These are phyloP conservation scores for Chloroceryle aenea DNA, from an alignment of 2,113 vertebrate genomes.

Conservation along the genomic window DNA sequence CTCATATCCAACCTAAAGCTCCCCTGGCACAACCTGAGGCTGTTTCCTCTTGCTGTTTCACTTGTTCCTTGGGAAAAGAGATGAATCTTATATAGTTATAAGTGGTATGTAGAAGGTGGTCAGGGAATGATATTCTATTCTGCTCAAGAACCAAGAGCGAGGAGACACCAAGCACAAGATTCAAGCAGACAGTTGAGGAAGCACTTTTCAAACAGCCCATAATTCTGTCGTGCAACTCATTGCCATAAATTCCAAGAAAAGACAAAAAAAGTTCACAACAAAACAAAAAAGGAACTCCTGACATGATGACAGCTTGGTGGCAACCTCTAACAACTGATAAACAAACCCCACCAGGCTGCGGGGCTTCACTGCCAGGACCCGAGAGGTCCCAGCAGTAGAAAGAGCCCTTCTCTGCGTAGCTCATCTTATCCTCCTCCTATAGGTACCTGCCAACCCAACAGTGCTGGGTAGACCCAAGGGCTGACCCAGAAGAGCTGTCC, in stretches of 20 bases:
- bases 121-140: neutral
- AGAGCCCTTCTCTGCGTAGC: neutral
- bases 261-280: neutral
- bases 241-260: neutral
- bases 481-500: neutral
- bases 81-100: neutral
- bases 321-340: neutral
- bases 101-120: neutral
- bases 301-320: neutral
- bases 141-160: neutral
- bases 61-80: no score
- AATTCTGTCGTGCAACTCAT: neutral
- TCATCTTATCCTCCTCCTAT: neutral
- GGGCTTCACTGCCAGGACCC: neutral
- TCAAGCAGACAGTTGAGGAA: neutral
- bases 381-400: neutral
- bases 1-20: no score
- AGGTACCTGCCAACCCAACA: neutral
- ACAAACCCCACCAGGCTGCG: neutral
- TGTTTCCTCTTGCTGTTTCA: no score
- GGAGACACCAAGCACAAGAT: neutral
- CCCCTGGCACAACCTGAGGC: no score
- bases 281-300: neutral
- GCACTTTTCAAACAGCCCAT: neutral
- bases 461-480: fast-evolving